Base-by-base conservation (phyloP, 1,140 invertebrate genomes). In the Holcopasites calliopsidis region DNA sequence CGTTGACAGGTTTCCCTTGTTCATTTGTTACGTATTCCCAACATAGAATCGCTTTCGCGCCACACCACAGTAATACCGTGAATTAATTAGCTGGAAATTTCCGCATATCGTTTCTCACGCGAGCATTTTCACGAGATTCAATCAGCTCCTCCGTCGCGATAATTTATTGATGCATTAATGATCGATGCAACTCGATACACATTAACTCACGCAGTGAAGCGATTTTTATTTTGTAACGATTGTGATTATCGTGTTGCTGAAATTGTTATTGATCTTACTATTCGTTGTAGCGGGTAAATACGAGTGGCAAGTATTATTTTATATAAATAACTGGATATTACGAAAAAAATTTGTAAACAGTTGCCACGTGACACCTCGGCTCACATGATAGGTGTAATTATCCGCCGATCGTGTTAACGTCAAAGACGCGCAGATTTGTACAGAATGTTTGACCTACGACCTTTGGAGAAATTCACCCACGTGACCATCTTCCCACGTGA, bases 401-500 rank as follows among this genome's bases (percentile, higher is more conserved):
- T 11, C 52, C 5, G 31, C 6, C 47, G 44, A 50, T 76, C 66
- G 55, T 11, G 54, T 62, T 47, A 13, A 11, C 33, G 21, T 8
- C 23, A 38, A 60, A 47, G 66, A 77, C 31, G 26, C 42, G 16
- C 47, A 16, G 58, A 65, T 71, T 75, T 31, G 23, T 77, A 35
- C 49, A 42, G 55, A 42, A 61, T 35, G 33, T 8, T 31, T 72
- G 55, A 76, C 54, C 77, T n/a, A 35, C 58, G 72, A 82, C 72
- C 76, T 82, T 82, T 82, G 28, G 26, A 57, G 71, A 79, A 82
- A 76, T 79, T 82, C 79, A 50, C 71, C 76, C 35, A 82, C 76
- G 47, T 66, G 60, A 70, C 47, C 47, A 49, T 52, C 70, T 75
- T 79, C 79, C 78, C 76, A 81, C 79, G 79, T 61, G 71, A 75